phyloP scores from a whole-genome alignment of 2,888 invertebrate species.

The Parthenolecanium corni region DNA sequence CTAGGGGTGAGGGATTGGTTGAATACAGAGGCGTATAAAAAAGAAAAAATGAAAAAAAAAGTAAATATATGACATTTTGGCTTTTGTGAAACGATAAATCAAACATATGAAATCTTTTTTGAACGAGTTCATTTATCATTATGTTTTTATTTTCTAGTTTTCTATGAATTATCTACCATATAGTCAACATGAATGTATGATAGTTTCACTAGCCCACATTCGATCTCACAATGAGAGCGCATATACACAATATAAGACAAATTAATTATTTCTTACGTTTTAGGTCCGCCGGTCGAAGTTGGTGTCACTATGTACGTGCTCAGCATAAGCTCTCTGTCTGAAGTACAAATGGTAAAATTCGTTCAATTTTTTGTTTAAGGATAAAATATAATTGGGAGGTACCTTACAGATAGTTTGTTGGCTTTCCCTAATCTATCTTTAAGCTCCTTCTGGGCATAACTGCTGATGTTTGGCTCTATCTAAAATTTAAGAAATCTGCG shows the following conservation, averaged over 20 bases:
- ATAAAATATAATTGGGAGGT: no score
- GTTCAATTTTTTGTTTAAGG: no score
- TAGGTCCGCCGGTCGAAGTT: constrained; percentile 95
- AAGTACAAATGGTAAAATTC: constrained; percentile 84
- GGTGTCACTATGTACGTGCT: constrained; percentile 97
- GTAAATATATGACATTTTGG: background rate
- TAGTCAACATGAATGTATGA: background rate
- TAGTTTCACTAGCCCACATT: no score
- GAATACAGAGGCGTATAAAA: background rate
- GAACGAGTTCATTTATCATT: background rate
- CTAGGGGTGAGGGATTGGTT: no score
- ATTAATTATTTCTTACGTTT: constrained; percentile 40
- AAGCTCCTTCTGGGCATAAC: no score
- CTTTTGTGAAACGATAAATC: background rate
- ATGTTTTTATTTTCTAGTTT: background rate
- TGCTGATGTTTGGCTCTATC: no score
- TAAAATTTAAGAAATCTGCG: background rate
- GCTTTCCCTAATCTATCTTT: background rate
- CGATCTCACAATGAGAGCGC: background rate
- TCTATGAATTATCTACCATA: background rate
- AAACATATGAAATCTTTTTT: background rate
- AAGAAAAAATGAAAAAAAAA: background rate
- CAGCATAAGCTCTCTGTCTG: constrained; percentile 95
- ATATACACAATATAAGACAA: background rate
- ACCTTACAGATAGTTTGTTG: no score